phyloP scores from a whole-genome alignment of 2,888 invertebrate genomes.

The Dromius quadrimaculatus region DNA sequence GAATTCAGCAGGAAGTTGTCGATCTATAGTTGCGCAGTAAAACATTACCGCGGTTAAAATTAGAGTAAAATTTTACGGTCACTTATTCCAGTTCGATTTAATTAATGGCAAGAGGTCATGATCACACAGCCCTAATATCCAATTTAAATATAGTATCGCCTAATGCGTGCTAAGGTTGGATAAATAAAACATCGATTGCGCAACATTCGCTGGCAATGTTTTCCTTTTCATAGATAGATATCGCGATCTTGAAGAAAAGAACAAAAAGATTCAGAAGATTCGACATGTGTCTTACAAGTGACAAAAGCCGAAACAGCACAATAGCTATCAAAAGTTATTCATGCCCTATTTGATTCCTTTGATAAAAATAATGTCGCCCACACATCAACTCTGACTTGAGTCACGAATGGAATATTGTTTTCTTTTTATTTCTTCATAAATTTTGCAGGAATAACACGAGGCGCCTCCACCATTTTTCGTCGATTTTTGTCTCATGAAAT shows the following conservation, averaged over 20 bases:
- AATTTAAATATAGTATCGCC: slow-evolving; percentile 35
- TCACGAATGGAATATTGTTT: too few relatives aligned
- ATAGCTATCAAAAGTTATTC: slow-evolving; percentile 23
- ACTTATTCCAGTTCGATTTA: slow-evolving; percentile 4
- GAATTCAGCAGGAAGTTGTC: too few relatives aligned
- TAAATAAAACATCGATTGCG: slow-evolving; percentile 43
- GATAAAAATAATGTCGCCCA: slow-evolving; percentile 12
- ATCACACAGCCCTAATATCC: slow-evolving; percentile 25
- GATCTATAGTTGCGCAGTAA: too few relatives aligned
- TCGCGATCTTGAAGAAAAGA: slow-evolving; percentile 30
- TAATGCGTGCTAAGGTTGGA: slow-evolving; percentile 37
- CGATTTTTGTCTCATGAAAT: too few relatives aligned
- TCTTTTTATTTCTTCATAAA: too few relatives aligned
- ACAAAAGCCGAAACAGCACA: slow-evolving; percentile 21
- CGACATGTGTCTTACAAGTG: slow-evolving; percentile 22
- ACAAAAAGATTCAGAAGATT: slow-evolving; percentile 21
- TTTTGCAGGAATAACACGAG: too few relatives aligned
- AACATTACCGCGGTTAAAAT: too few relatives aligned
- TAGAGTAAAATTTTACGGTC: slow-evolving; percentile 21
- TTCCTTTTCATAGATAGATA: slow-evolving; percentile 22
- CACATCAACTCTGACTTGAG: not conserved
- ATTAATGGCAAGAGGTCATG: slow-evolving; percentile 34
- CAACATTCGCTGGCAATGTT: slow-evolving; percentile 36
- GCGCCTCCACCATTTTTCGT: too few relatives aligned
- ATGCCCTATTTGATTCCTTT: slow-evolving; percentile 8